Conservation (phyloP, 2,888 invertebrate species). For the Sialis lutaria region DNA sequence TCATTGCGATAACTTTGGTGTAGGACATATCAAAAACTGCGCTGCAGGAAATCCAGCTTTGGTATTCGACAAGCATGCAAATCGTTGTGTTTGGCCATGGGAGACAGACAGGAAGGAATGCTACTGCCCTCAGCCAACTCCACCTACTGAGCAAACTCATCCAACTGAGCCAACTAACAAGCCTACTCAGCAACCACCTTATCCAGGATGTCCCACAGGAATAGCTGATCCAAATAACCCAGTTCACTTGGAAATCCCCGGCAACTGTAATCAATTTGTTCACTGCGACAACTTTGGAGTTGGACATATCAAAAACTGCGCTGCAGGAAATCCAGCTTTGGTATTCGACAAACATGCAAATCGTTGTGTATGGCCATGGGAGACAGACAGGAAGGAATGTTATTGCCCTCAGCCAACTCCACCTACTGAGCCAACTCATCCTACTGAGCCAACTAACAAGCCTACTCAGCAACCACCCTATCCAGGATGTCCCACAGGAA, state of each 20-base stretch:
- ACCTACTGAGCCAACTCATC: neutral
- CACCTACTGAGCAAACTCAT: neutral
- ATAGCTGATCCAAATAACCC: neutral
- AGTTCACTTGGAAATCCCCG: neutral
- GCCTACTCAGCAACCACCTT: neutral
- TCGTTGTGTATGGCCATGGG: neutral
- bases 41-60: constrained; percentile 1
- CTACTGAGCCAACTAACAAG: neutral
- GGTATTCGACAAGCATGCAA: neutral
- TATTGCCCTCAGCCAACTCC: neutral
- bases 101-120: neutral
- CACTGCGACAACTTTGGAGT: neutral
- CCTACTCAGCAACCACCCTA: neutral
- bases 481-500: neutral
- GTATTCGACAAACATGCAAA: neutral
- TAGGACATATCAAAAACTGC: neutral
- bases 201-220: neutral
- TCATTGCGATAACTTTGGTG: neutral
- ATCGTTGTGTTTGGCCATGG: neutral
- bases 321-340: neutral
- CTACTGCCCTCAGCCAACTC: neutral
- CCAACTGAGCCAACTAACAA: neutral
- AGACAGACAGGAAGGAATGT: neutral
- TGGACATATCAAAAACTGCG: neutral
- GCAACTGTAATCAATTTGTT: neutral